Conservation (phyloP, 2,113 vertebrate genomes). For the Emydura subglobosa region DNA sequence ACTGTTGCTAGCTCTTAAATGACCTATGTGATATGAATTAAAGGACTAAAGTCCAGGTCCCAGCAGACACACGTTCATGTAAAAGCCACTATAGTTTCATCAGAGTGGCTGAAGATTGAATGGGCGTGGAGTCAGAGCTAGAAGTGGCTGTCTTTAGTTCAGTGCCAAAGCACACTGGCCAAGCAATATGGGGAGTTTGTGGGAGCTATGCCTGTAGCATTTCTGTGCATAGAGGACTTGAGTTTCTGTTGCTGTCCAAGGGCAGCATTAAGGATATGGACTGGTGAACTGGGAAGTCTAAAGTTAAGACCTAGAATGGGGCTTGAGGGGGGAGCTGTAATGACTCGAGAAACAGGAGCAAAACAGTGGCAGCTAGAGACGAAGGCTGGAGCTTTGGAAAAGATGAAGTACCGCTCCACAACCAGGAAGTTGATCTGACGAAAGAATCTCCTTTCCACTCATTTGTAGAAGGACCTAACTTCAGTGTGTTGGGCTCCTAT, state of each 20-base stretch:
- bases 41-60: not conserved
- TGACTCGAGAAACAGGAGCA: not conserved
- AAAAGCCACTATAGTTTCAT: not conserved
- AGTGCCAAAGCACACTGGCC: not conserved
- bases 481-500: not conserved
- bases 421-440: not conserved
- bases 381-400: not conserved
- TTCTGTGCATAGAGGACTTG: not conserved
- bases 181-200: not conserved
- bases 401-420: not conserved
- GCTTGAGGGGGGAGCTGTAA: not conserved
- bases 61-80: not conserved
- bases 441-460: not conserved
- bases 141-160: not conserved
- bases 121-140: not conserved
- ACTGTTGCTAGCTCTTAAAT: not conserved
- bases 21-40: not conserved
- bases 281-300: not conserved
- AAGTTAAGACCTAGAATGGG: not conserved
- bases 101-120: not conserved
- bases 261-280: not conserved
- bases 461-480: not conserved
- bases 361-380: not conserved
- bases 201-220: not conserved
- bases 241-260: not conserved